Evolutionary conservation across 2,888 invertebrate genomes (phyloP).

Genomic region (Cephus nigrinus): DNA sequence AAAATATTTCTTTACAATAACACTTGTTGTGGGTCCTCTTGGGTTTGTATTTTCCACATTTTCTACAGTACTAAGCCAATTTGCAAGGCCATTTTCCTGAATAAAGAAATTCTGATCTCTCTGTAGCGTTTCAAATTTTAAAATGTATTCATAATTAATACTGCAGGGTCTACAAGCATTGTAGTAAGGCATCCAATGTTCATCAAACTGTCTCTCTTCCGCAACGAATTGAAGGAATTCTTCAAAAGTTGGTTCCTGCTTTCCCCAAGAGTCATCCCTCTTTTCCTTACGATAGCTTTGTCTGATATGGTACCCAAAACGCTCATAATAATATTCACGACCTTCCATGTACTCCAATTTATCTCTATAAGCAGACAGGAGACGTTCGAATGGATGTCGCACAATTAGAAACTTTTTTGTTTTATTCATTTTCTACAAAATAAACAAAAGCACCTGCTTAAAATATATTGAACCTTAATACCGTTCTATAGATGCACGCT

Average conservation of each 20-base stretch:
- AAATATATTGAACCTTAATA: neutral
- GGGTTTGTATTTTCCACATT: conserved; percentile 46
- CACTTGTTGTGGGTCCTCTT: conserved; percentile 49
- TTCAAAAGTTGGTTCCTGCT: conserved; percentile 59
- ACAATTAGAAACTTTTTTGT: conserved; percentile 64
- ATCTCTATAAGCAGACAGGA: conserved; percentile 69
- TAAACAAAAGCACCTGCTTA: neutral
- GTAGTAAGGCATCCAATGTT: conserved; percentile 68
- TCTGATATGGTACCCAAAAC: conserved; percentile 56
- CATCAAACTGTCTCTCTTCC: conserved; percentile 60
- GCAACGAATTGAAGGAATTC: conserved; percentile 67
- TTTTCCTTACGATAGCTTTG: conserved; percentile 45
- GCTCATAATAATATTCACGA: conserved; percentile 56
- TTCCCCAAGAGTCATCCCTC: conserved; percentile 25
- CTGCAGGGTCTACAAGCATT: conserved; percentile 68
- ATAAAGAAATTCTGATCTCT: conserved; percentile 63
- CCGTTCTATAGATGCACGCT: neutral
- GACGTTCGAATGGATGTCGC: conserved; percentile 68
- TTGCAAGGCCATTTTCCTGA: conserved; percentile 41
- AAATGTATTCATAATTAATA: conserved; percentile 67
- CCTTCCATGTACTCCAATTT: conserved; percentile 64
- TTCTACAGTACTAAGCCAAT: conserved; percentile 35
- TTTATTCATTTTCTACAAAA: conserved; percentile 41
- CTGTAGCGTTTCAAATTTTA: conserved; percentile 67
- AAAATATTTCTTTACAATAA: conserved; percentile 53